phyloP scores from a whole-genome alignment of 2,797 vertebrate genomes.

The Cetoscarus ocellatus region DNA sequence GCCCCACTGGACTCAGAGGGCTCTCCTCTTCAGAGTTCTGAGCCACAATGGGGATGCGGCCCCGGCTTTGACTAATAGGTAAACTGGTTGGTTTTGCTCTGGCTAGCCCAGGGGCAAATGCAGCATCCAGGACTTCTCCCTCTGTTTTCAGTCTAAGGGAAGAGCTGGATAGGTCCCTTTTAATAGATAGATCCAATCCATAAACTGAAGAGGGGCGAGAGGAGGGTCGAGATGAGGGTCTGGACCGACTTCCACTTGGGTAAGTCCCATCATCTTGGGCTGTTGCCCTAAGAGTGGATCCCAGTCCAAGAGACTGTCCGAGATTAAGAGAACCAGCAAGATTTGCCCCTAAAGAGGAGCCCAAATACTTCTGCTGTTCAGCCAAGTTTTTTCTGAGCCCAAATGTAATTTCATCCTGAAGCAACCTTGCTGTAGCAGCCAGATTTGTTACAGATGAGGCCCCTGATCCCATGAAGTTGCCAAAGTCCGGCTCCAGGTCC shows the following conservation, averaged over 20 bases:
- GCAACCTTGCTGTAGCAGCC: constrained; percentile 92
- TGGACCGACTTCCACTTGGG: constrained; percentile 92
- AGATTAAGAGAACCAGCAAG: constrained; percentile 90
- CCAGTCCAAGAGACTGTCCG: constrained; percentile 88
- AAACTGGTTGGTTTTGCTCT: constrained; percentile 97
- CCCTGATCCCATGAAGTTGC: constrained; percentile 91
- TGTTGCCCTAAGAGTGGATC: constrained; percentile 87
- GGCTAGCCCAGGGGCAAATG: constrained; percentile 90
- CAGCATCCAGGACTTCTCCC: constrained; percentile 92
- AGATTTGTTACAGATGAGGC: constrained; percentile 92
- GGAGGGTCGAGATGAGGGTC: constrained; percentile 95
- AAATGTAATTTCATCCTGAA: constrained; percentile 98
- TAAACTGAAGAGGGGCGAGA: constrained; percentile 98
- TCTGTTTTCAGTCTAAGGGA: constrained; percentile 96
- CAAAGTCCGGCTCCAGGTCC: constrained; percentile 95
- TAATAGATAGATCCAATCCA: constrained; percentile 96
- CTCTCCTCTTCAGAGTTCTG: constrained; percentile 99
- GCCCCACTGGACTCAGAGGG: constrained; percentile 97
- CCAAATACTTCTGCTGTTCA: constrained; percentile 97
- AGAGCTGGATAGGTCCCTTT: constrained; percentile 96
- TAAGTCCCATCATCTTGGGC: constrained; percentile 95
- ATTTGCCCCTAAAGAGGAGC: constrained; percentile 87
- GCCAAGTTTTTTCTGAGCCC: constrained; percentile 96
- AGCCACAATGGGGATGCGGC: constrained; percentile 97
- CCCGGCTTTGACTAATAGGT: constrained; percentile 98